phyloP scores from a whole-genome alignment of 2,797 vertebrate genomes.

The Bucorvus abyssinicus region DNA sequence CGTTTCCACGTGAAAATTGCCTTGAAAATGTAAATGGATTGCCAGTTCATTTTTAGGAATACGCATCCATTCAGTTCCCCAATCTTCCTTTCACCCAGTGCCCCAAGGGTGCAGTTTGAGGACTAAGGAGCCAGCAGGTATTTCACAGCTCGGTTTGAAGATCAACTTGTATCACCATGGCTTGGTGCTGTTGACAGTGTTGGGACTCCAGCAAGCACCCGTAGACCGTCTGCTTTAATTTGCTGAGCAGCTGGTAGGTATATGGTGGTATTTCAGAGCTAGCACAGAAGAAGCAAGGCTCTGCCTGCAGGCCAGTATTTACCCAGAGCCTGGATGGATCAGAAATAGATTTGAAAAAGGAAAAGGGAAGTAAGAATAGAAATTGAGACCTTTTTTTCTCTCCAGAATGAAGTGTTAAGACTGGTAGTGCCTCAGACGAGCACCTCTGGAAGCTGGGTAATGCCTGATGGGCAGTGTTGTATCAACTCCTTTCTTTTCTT shows the following conservation, averaged over 20 bases:
- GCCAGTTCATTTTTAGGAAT: background rate
- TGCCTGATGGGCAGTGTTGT: background rate
- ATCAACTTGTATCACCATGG: background rate
- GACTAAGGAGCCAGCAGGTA: background rate
- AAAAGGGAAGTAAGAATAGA: background rate
- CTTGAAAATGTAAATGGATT: background rate
- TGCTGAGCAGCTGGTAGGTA: background rate
- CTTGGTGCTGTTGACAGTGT: background rate
- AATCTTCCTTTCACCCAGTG: background rate
- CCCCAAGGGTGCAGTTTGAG: fast-evolving
- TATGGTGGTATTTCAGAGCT: background rate
- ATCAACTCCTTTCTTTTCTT: background rate
- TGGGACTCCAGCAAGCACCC: background rate
- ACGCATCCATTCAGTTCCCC: background rate
- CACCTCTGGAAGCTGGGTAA: background rate
- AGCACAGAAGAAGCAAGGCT: background rate
- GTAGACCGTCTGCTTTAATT: background rate
- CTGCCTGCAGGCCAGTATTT: background rate
- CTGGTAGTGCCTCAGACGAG: background rate
- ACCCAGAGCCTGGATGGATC: background rate
- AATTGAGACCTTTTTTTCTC: background rate
- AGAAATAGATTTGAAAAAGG: background rate
- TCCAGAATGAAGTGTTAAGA: background rate
- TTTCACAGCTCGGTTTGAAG: background rate
- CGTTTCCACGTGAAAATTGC: background rate